Evolutionary conservation across 2,113 vertebrate genomes (phyloP).

Genomic region (Egretta garzetta): DNA sequence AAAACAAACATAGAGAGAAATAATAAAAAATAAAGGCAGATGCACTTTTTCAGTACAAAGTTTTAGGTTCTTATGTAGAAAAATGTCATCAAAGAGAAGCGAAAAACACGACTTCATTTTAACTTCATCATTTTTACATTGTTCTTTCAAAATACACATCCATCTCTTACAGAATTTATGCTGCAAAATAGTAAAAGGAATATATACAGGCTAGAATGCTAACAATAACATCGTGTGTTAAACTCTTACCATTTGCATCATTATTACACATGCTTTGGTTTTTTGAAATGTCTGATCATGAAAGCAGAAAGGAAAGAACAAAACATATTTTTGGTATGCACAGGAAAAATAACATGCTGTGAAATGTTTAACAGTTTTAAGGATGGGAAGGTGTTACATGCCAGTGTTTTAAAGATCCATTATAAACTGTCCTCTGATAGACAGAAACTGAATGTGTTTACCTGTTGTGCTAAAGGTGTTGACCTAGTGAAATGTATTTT

Average conservation of each 20-base stretch:
- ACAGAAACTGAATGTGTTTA: background rate
- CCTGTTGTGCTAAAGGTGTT: background rate
- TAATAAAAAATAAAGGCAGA: background rate
- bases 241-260: background rate
- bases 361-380: background rate
- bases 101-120: background rate
- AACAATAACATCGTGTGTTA: background rate
- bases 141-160: background rate
- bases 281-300: background rate
- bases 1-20: background rate
- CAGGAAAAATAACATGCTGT: background rate
- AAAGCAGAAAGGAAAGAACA: background rate
- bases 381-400: background rate
- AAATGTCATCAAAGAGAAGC: background rate
- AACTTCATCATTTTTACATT: background rate
- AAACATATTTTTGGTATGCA: background rate
- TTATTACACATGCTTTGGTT: background rate
- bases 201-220: background rate
- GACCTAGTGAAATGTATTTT: background rate
- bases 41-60: background rate
- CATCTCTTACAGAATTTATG: background rate
- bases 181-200: background rate
- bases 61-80: background rate
- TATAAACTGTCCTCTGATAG: background rate
- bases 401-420: background rate